Base-by-base conservation (phyloP, 1,140 invertebrate genomes). In the Trichogramma pretiosum region DNA sequence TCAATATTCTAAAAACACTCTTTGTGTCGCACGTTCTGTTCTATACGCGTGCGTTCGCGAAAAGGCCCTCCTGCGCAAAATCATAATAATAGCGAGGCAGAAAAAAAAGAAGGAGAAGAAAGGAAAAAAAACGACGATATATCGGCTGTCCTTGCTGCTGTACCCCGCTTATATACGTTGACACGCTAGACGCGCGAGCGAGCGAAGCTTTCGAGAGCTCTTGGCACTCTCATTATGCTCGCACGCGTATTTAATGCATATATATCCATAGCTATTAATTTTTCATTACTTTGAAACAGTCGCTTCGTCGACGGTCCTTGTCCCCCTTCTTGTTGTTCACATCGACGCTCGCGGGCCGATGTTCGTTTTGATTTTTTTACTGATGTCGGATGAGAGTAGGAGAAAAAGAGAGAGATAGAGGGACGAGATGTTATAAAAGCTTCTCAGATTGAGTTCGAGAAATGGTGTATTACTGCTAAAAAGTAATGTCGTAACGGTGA, bases 1-100 rank as follows among this genome's bases (percentile, higher is more conserved):
- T 67, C 67, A 70, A 70, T 71, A 70, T 71, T 65, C 63, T 70
- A 68, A 68, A 71, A 70, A 66, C 66, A 48, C 58, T 61, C 64
- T 70, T 71, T 69, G 67, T 68, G 32, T 11, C 16, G 23, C 14
- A 8, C 38, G 17, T 22, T n/a, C n/a, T n/a, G n/a, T n/a, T n/a
- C n/a, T n/a, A n/a, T n/a, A 3, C 30, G 21, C n/a, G 30, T 26
- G 32, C 30, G 21, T 56, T 57, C 46, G 60, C 58, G 55, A 68
- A 67, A 65, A 65, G 56, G 64, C 58, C 46, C 50, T 55, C 52
- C 50, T 42, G n/a, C n/a, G n/a, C n/a, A n/a, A n/a, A n/a, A n/a
- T n/a, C n/a, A n/a, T n/a, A n/a, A n/a, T n/a, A n/a, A n/a, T n/a
- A n/a, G n/a, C n/a, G n/a, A n/a, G n/a, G n/a, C n/a, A n/a, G n/a